phyloP scores from a whole-genome alignment of 2,888 invertebrate species.

The Rhingia rostrata region DNA sequence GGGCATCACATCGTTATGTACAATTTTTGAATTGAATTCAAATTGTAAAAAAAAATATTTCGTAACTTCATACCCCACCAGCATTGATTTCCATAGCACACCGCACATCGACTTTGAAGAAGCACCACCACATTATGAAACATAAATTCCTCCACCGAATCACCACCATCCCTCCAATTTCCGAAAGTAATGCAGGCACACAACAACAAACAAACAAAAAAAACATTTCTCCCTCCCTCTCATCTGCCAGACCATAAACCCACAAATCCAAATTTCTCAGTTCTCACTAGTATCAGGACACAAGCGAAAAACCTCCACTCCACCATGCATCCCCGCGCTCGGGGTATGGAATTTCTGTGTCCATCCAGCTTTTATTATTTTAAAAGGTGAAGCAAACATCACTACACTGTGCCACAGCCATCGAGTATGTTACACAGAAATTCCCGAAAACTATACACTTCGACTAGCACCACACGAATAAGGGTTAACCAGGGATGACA shows the following conservation, averaged over 20 bases:
- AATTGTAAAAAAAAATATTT: no score
- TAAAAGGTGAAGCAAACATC: not conserved
- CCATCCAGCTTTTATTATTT: slow-evolving; percentile 19
- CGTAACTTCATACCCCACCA: no score
- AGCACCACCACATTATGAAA: not conserved
- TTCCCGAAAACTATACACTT: slow-evolving; percentile 11
- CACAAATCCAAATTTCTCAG: slow-evolving; percentile 41
- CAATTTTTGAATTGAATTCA: no score
- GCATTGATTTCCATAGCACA: no score
- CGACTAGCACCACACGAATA: not conserved
- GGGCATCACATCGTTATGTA: no score
- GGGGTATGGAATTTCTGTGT: slow-evolving; percentile 41
- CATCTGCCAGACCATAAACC: not conserved
- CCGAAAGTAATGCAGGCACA: not conserved
- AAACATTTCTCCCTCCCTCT: slow-evolving; percentile 15
- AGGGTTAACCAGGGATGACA: slow-evolving; percentile 58
- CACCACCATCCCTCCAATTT: not conserved
- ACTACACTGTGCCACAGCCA: not conserved
- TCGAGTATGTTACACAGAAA: not conserved
- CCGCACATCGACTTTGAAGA: no score
- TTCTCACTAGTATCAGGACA: not conserved
- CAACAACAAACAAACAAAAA: slow-evolving; percentile 44
- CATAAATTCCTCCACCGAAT: not conserved
- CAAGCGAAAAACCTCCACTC: not conserved
- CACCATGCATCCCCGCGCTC: not conserved